Evolutionary conservation across 2,888 invertebrate species (phyloP).

Genomic region (Heliconius erato): DNA sequence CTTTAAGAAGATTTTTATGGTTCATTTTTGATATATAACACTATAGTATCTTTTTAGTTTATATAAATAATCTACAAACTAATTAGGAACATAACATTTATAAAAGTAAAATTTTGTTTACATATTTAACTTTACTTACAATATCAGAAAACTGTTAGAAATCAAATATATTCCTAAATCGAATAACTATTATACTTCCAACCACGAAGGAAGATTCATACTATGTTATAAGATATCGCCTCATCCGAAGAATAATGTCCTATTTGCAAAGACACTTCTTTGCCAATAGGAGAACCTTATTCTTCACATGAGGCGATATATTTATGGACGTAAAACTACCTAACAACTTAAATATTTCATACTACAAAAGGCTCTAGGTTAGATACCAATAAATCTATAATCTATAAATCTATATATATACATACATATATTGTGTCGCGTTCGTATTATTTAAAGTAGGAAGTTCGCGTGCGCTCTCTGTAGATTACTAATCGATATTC

Average conservation of each 20-base stretch:
- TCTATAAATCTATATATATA: background rate
- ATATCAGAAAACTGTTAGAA: background rate
- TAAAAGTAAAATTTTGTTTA: no score
- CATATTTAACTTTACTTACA: background rate
- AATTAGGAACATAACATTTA: background rate
- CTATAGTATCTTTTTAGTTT: background rate
- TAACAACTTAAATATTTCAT: conserved; percentile 1
- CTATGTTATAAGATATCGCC: background rate
- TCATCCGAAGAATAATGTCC: no score
- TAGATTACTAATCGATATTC: conserved; percentile 18
- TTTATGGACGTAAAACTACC: background rate
- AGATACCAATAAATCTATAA: background rate
- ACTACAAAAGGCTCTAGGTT: background rate
- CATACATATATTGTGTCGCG: background rate
- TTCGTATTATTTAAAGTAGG: conserved; percentile 16
- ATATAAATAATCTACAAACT: background rate
- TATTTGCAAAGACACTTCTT: no score
- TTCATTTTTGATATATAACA: conserved; percentile 4
- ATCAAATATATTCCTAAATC: background rate
- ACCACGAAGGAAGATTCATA: background rate
- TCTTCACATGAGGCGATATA: background rate
- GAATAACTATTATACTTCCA: background rate
- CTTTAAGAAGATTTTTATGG: background rate
- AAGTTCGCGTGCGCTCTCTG: conserved; percentile 24
- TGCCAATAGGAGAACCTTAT: no score